A percentile compares a stretch with the other conserved stretches of the same genome.
These are phyloP conservation scores for Sycophila texana DNA, from an alignment of 2,888 invertebrate genomes.

Conservation along the genomic window DNA sequence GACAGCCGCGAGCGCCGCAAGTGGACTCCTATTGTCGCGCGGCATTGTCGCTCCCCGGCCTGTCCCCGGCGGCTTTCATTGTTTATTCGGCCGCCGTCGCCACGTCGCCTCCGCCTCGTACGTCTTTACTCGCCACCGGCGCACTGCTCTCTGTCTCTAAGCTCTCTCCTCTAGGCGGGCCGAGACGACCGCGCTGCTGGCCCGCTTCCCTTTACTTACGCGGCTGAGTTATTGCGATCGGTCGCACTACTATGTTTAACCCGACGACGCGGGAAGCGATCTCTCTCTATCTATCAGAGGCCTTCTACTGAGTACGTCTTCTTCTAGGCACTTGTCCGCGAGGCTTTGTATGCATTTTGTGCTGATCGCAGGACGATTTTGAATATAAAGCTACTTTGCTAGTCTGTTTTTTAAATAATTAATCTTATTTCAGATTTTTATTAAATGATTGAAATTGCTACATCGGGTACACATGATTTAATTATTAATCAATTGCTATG, in stretches of 20 bases:
- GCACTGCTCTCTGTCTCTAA: background rate
- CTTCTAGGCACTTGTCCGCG: background rate
- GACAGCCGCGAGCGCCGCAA: conserved; percentile 44
- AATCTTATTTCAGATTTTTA: too few species aligned
- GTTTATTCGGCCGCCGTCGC: conserved; percentile 30
- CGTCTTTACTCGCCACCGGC: background rate
- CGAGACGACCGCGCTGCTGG: background rate
- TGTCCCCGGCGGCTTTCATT: conserved; percentile 12
- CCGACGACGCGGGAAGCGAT: conserved; percentile 25
- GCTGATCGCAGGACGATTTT: too few species aligned
- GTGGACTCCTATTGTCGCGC: conserved; percentile 43
- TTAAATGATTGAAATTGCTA: too few species aligned
- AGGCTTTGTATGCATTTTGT: too few species aligned
- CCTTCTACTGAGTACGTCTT: background rate
- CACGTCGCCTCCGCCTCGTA: conserved; percentile 9
- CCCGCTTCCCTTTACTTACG: background rate
- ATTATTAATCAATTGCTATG: too few species aligned
- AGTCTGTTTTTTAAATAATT: too few species aligned
- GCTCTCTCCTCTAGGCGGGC: conserved; percentile 12
- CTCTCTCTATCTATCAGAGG: conserved; percentile 36
- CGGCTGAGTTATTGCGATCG: conserved; percentile 51
- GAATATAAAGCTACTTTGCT: too few species aligned
- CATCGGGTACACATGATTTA: too few species aligned
- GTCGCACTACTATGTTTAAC: conserved; percentile 10
- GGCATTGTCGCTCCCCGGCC: conserved; percentile 38